Base-by-base conservation (phyloP, 2,888 invertebrate genomes). In the Synanthedon vespiformis region DNA sequence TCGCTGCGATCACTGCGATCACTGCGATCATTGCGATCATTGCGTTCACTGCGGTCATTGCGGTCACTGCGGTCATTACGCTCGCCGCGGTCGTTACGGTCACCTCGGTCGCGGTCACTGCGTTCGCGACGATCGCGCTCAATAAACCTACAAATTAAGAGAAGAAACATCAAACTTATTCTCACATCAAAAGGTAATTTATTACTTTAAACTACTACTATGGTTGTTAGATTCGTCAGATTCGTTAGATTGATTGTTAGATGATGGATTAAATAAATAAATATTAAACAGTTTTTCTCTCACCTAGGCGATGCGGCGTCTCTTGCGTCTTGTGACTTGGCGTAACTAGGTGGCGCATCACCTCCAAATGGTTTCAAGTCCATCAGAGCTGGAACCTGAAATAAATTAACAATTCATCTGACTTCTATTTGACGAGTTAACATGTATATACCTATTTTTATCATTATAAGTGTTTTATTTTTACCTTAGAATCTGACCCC, bases 291-390 rank as follows among this genome's bases (percentile, higher is more conserved):
- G 22, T 16, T 16, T 16, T 16, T 34, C 34, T 34, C 5, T 54
- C 58, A 84, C 86, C 86, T 80, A n/a, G 84, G 86, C 6, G 85
- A 82, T 6, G 75, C 83, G 2, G 86, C 86, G 55, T 85, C 86
- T 3, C 84, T 58, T 0, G 83, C 74, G 59, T 83, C 85, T 1
- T 74, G 75, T 0, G 76, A 71, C 55, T 64, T 64, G 52, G 67
- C 58, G 16, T 58, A 53, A 0, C 58, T 56, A 4, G 75, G 70
- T 3, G 75, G 73, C 0, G 62, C 56, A 12, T 76, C 79, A 40
- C 72, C 77, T 0, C 75, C 76, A 57, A 80, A 80, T 0, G 83
- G 78, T 57, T 80, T 81, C 54, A 84, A 58, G 50, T 86, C 86
- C 86, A 85, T 83, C 52, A 85, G 66, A 0, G 86, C 75, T 0